phyloP scores from a whole-genome alignment of 2,888 invertebrate species.

The Stramonita haemastoma region DNA sequence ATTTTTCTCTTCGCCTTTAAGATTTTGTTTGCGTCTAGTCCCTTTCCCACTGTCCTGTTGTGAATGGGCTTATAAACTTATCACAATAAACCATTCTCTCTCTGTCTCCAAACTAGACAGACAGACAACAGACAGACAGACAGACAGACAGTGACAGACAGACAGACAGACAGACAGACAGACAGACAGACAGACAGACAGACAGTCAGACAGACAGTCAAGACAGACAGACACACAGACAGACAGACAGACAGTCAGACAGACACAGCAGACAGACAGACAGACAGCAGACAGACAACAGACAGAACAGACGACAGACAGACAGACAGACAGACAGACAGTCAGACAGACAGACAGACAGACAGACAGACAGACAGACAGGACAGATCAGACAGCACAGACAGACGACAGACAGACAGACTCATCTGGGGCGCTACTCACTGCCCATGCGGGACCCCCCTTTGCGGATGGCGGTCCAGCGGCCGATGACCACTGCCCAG shows the following conservation, averaged over 20 bases:
- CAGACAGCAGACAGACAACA: background rate
- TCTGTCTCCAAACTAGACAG: background rate
- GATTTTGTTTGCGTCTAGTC: no score
- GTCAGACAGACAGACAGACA: background rate
- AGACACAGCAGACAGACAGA: background rate
- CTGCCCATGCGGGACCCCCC: conserved; percentile 72
- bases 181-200: background rate
- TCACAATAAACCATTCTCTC: no score
- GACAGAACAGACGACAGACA: no score
- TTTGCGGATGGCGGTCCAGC: conserved; percentile 77
- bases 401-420: background rate
- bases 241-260: background rate
- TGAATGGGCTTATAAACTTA: no score
- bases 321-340: background rate
- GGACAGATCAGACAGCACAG: no score
- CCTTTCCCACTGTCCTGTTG: no score
- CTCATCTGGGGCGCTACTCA: conserved; percentile 34
- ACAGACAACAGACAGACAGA: background rate
- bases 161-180: background rate
- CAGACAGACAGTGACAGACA: background rate
- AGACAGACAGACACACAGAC: background rate
- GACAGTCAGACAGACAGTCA: background rate
- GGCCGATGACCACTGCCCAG: conserved; percentile 78
- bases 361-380: no score
- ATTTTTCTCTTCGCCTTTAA: no score